phyloP scores from a whole-genome alignment of 1,140 invertebrate species.

The Hydropsyche tenuis region DNA sequence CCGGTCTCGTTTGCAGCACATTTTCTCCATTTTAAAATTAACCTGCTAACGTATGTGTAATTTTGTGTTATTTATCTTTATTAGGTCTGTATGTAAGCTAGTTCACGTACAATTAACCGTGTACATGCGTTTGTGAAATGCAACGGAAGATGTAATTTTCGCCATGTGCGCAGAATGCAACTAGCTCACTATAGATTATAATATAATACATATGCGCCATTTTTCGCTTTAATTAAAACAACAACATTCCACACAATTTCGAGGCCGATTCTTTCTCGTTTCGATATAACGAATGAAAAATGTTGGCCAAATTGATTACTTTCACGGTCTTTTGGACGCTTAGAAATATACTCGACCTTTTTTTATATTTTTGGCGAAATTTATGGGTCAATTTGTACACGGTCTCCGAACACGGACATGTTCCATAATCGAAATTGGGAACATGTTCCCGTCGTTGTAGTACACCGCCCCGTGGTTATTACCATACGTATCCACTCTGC shows the following conservation, averaged over 20 bases:
- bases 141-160: conserved; percentile 26
- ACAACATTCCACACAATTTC: no score
- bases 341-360: neutral
- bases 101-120: conserved; percentile 10
- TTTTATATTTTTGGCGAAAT: neutral
- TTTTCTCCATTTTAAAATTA: neutral
- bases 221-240: no score
- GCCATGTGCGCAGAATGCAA: neutral
- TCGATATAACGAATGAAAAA: neutral
- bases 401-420: conserved; percentile 6
- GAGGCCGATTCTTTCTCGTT: no score
- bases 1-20: neutral
- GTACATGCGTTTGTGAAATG: neutral
- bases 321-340: neutral
- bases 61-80: conserved; percentile 11
- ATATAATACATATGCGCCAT: no score
- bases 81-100: neutral
- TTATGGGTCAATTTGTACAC: neutral
- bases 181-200: neutral
- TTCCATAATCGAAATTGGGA: conserved; percentile 44
- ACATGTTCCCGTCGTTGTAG: conserved; percentile 36
- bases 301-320: neutral
- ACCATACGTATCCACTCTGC: neutral
- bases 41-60: neutral
- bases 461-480: conserved; percentile 32